These are phyloP conservation scores for Gnatocerus cornutus DNA, from an alignment of 2,888 invertebrate species.

Conservation along the genomic window DNA sequence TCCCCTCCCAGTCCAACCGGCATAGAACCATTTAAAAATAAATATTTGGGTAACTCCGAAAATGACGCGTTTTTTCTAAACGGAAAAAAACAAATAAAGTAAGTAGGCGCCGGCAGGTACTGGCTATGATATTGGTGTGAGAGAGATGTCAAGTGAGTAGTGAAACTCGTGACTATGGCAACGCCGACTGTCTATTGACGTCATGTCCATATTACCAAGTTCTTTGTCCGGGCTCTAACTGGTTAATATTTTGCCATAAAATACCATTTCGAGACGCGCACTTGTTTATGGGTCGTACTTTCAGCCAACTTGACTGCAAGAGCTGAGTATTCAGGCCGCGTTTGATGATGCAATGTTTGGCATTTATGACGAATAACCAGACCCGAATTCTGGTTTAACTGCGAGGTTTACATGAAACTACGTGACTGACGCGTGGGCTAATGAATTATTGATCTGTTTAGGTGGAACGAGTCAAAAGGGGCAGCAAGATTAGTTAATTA, in stretches of 20 bases:
- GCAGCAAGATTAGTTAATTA: constrained; percentile 20
- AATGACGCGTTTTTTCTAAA: constrained; percentile 23
- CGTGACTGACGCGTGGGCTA: constrained; percentile 25
- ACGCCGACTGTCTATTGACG: constrained; percentile 29
- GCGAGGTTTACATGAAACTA: constrained; percentile 4
- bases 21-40: constrained; percentile 39
- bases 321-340: constrained; percentile 4
- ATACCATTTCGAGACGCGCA: constrained; percentile 33
- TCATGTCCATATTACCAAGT: constrained; percentile 37
- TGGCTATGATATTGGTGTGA: constrained; percentile 27
- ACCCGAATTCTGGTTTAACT: constrained; percentile 17
- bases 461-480: constrained; percentile 30
- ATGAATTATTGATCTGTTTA: constrained; percentile 35
- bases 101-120: constrained; percentile 29
- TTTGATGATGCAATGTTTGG: constrained; percentile 11
- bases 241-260: constrained; percentile 40
- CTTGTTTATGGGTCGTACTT: constrained; percentile 41
- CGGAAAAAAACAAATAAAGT: constrained; percentile 15
- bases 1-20: constrained; percentile 22
- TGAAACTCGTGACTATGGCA: constrained; percentile 45
- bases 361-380: constrained; percentile 14
- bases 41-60: constrained; percentile 37
- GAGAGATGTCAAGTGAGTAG: constrained; percentile 22
- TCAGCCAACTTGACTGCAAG: constrained; percentile 12
- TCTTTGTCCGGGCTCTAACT: constrained; percentile 28